Evolutionary conservation across 2,797 vertebrate genomes (phyloP), one percentile per base, ranked within the genome.

Genomic region (Malacoctenus gilli): DNA sequence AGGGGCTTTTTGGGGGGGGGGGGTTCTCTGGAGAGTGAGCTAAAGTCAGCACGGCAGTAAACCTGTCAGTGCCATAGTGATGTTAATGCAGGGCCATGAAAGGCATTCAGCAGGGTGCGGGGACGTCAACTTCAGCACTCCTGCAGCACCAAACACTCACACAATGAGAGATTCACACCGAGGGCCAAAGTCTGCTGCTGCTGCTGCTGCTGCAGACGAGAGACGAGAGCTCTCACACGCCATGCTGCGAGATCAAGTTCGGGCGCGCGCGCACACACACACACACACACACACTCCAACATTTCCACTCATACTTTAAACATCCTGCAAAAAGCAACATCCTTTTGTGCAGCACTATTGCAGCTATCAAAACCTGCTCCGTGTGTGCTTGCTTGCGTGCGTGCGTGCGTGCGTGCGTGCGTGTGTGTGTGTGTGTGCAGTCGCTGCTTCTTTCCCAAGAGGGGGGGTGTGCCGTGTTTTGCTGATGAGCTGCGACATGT

Each of bases 21-120:
- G 61, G n/a, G n/a, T n/a, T n/a, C n/a, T n/a, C n/a, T 43, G 58
- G 50, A 62, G 70, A 64, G 64, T 52, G 80, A 78, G 76, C 77
- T 80, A 79, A 77, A 85, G 88, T 86, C 85, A 83, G 83, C 67
- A 40, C 71, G 40, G 84, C 87, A 84, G 85, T 92, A 91, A 90
- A 78, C 91, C 89, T 91, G 88, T 90, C 88, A 91, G 63, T 20
- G 79, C 87, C 86, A 87, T 91, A 92, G 91, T 90, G 83, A 92
- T 92, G 91, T 78, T 89, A 92, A 92, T 92, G 89, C 43, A 58
- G 73, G 69, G 74, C 80, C 59, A 48, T 87, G 87, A 91, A 91
- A 88, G 70, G 76, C 84, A 68, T 88, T 82, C 85, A 84, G 78
- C 77, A 28, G 83, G 85, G 85, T 75, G 83, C 84, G 76, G 72